Base-by-base conservation (phyloP, 2,113 vertebrate genomes). In the Pholis gunnellus region DNA sequence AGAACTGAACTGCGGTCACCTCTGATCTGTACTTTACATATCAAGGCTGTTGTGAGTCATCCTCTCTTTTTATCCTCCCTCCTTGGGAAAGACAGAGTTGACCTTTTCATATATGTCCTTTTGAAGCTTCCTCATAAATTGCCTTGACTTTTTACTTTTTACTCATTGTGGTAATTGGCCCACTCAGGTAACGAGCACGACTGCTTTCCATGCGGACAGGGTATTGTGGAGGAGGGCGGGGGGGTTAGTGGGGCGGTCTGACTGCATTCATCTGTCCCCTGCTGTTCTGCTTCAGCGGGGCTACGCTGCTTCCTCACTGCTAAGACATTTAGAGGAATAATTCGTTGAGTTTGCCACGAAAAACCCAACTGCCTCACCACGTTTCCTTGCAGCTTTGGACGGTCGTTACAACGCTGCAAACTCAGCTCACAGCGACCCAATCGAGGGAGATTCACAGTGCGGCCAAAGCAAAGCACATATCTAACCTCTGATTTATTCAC, bases 21-120 rank as follows among this genome's bases (percentile, higher is more conserved):
- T 85, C 82, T 90, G 85, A 88, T 90, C 86, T 89, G 79, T 60
- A 59, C 84, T 83, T 88, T 83, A 79, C 84, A 88, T 80, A 87
- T 91, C 82, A 86, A 89, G 83, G 85, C 78, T 63, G 64, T 44
- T 40, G 81, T 88, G 87, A 90, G 87, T 91, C 86, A 86, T 79
- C 74, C 57, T 29, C 64, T 68, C 63, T 67, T 78, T 86, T 86
- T 69, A 80, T 75, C 72, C 84, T 63, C 46, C 31, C 79, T 88
- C 85, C 59, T 87, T 73, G 59, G 75, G 74, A 84, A 73, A 82
- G 81, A 89, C 78, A 50, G 75, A 86, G 77, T 18, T 92, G 93
- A 94, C 93, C 93, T 94, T 94, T 93, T 91, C 87, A 81, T 78
- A 86, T 70, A 75, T 80, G 80, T 91, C 78, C 89, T 93, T 59